Conservation (phyloP, 2,797 vertebrate species). For the Clarias pachynema region DNA sequence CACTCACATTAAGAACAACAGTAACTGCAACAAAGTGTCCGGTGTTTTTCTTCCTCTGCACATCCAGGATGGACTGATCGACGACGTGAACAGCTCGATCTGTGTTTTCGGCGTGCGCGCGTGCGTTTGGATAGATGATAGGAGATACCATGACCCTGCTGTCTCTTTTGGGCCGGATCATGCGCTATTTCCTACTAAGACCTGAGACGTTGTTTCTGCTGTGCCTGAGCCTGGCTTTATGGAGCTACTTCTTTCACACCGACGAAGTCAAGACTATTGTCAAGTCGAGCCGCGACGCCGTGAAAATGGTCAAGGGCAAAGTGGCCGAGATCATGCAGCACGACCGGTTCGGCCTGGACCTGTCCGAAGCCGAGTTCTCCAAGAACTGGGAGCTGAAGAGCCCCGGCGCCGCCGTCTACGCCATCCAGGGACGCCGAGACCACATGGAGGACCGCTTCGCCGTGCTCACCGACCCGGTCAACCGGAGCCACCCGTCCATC, state of each 20-base stretch:
- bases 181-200: conserved; percentile 98
- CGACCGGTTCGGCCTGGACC: conserved; percentile 81
- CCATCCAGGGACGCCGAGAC: conserved; percentile 86
- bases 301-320: conserved; percentile 99
- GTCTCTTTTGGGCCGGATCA: conserved; percentile 98
- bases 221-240: conserved; percentile 96
- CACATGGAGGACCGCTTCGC: conserved; percentile 90
- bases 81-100: conserved; percentile 36
- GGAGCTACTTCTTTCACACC: conserved; percentile 99
- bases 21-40: background rate
- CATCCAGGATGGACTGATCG: conserved; percentile 68
- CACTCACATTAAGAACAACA: background rate
- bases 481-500: conserved; percentile 86
- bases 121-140: conserved; percentile 70
- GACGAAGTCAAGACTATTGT: conserved; percentile 99
- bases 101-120: background rate
- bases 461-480: conserved; percentile 82
- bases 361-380: conserved; percentile 84
- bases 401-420: conserved; percentile 85
- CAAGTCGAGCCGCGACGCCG: conserved; percentile 96
- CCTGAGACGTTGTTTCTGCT: conserved; percentile 97
- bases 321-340: conserved; percentile 98
- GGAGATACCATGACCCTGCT: conserved; percentile 99
- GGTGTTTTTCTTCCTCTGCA: background rate
- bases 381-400: conserved; percentile 88